Evolutionary conservation across 2,888 invertebrate species (phyloP).

Genomic region (Xylota sylvarum): DNA sequence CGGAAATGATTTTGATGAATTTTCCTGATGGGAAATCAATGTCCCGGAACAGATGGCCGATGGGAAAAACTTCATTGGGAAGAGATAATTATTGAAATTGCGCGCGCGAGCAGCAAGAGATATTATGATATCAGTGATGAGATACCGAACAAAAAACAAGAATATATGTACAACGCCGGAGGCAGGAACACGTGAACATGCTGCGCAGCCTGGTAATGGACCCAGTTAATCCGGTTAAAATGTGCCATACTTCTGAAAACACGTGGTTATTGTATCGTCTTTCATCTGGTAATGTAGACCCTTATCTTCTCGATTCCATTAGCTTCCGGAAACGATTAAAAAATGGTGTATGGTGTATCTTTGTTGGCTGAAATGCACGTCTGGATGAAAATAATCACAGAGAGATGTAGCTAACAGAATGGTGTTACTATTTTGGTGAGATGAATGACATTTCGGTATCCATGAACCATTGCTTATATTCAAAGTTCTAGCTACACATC

Average conservation of each 20-base stretch:
- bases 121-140: slow-evolving; percentile 11
- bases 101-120: neutral
- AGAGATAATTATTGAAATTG: slow-evolving; percentile 68
- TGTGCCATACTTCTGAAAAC: neutral
- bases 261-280: too few relatives aligned
- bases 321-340: too few relatives aligned
- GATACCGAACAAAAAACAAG: neutral
- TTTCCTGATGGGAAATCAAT: slow-evolving; percentile 77
- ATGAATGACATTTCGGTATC: too few relatives aligned
- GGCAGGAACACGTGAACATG: neutral
- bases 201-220: neutral
- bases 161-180: neutral
- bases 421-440: too few relatives aligned
- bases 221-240: neutral
- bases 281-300: too few relatives aligned
- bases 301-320: too few relatives aligned
- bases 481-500: too few relatives aligned
- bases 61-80: slow-evolving; percentile 45
- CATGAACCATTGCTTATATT: too few relatives aligned
- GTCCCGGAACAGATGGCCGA: slow-evolving; percentile 71
- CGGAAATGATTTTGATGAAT: slow-evolving; percentile 76
- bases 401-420: too few relatives aligned
- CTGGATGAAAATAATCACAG: too few relatives aligned
- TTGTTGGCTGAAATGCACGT: too few relatives aligned
- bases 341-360: too few relatives aligned